A percentile compares a stretch with the other conserved stretches of the same genome.
Conservation (phyloP, 2,113 vertebrate genomes). For the Balaenoptera acutorostrata region DNA sequence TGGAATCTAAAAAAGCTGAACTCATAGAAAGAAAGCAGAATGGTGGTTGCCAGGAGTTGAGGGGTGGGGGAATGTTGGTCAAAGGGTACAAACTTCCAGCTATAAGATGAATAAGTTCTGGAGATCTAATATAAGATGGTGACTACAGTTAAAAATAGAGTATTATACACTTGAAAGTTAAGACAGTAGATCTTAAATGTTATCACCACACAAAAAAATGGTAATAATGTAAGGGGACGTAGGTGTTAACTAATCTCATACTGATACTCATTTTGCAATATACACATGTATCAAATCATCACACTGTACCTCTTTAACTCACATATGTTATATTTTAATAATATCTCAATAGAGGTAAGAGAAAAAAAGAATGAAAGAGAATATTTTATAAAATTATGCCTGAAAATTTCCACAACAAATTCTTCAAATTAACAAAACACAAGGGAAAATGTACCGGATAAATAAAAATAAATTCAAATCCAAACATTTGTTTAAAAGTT, state of each 20-base stretch:
- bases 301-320: background rate
- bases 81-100: background rate
- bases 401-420: background rate
- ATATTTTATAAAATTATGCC: background rate
- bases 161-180: background rate
- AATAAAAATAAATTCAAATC: background rate
- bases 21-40: background rate
- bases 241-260: background rate
- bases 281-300: background rate
- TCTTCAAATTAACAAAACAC: background rate
- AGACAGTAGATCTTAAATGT: background rate
- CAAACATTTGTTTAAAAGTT: background rate
- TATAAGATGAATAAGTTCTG: background rate
- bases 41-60: background rate
- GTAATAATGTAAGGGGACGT: background rate
- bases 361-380: background rate
- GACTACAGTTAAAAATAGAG: background rate
- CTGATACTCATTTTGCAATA: background rate
- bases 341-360: background rate
- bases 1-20: background rate
- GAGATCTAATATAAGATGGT: background rate
- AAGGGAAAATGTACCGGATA: background rate
- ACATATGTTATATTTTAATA: background rate
- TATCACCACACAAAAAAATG: background rate
- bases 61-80: background rate